Base-by-base conservation (phyloP, 2,797 vertebrate genomes). In the Enteromius mattozi region DNA sequence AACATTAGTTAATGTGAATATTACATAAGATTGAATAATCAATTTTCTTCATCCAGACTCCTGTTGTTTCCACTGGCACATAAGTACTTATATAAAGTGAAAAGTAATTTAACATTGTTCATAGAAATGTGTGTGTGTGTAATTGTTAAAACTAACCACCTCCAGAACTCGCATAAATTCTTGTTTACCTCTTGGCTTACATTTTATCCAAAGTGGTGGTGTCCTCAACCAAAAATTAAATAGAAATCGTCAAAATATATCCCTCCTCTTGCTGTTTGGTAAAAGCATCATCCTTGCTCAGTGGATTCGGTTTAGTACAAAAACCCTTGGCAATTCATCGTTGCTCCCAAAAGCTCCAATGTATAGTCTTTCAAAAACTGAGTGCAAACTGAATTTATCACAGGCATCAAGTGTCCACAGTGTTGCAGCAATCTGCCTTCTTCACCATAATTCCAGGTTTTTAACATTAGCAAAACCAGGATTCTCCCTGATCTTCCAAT, bases 401-500 rank as follows among this genome's bases (percentile, higher is more conserved):
- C 10, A 61, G 68, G 71, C 78, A 80, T 80, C 65, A 42, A 78
- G 3, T 77, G 76, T 85, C 80, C 71, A 61, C 21, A 37, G 71
- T 82, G 30, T 49, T 63, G 51, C 33, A 47, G 16, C 13, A n/a
- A 65, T 63, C 47, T 30, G 17, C 3, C 12, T 37, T 3, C 49
- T 82, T 97, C 95, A 98, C 98, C 98, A 99, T 78, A 99, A 92
- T 86, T 92, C 94, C 0, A 95, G 71, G 3, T 96, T 96, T 13
- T 96, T 93, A 70, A 94, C 87, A 16, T 95, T 95, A 59, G 95
- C 90, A 3, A 97, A 99, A 87, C 98, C 97, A 0, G 98, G 97
- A 86, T 96, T 93, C 1, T 96, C 93, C 83, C 98, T 92, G 86
- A 98, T 92, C 89, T 95, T 95, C 98, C 97, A 99, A 92, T 99